Base-by-base conservation (phyloP, 2,888 invertebrate species). In the Sturmia bella region DNA sequence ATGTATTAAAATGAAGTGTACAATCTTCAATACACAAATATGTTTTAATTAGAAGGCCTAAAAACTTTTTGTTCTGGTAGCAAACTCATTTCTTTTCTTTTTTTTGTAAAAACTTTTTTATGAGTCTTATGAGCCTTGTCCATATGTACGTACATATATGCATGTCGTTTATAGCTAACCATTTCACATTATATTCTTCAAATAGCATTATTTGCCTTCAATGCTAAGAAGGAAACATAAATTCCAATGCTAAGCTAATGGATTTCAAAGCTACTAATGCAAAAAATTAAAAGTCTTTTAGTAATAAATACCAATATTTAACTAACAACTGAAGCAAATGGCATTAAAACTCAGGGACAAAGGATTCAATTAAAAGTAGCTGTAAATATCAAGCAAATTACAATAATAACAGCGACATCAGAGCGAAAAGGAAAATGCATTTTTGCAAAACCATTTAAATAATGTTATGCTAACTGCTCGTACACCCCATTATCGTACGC, bases 331-430 rank as follows among this genome's bases (percentile, higher is more conserved):
- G 6, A 59, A 78, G 50, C 63, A 64, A 70, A 50, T 64, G n/a
- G n/a, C n/a, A 57, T 59, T 37, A 52, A n/a, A n/a, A 7, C 56
- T 48, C 41, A 64, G 74, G 50, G 56, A 80, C 56, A 56, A 50
- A 37, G 17, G 57, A 80, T 70, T 57, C 69, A 80, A 80, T 75
- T 80, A 70, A 69, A 78, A 69, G 9, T 12, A 11, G 17, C 70
- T 56, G 48, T 50, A 80, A 64, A 48, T 52, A 61, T 37, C n/a
- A n/a, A 9, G 50, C 43, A 64, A 48, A 57, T 27, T 59, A 24
- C 45, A 66, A 76, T 41, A 43, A 57, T 12, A 57, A 59, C 27
- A 21, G 32, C 7, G 41, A n/a, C n/a, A n/a, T 17, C 45, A 21
- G 19, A 11, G 3, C 9, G n/a, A n/a, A 17, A 6, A 50, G 13